Evolutionary conservation across 2,113 vertebrate genomes (phyloP).

Genomic region (Zosterops borbonicus): DNA sequence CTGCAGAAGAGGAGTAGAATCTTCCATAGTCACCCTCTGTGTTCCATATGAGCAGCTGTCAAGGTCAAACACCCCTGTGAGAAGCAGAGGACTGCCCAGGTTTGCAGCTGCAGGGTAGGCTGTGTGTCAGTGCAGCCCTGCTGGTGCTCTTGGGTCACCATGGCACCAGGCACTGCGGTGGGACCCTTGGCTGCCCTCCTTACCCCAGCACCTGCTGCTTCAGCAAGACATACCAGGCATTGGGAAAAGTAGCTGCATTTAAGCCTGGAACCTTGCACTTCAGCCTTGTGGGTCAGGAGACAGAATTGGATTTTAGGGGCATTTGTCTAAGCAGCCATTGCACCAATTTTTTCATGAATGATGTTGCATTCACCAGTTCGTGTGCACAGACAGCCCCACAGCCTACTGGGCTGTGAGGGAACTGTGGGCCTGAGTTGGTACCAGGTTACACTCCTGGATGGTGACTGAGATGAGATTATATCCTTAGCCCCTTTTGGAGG

Average conservation of each 20-base stretch:
- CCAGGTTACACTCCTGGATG: neutral
- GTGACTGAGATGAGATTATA: neutral
- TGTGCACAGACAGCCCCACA: rapidly evolving
- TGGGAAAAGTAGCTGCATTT: neutral
- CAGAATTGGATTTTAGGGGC: neutral
- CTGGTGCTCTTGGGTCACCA: neutral
- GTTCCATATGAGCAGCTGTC: neutral
- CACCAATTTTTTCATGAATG: neutral
- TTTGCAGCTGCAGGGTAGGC: neutral
- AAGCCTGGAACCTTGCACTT: neutral
- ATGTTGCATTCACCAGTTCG: neutral
- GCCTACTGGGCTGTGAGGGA: rapidly evolving
- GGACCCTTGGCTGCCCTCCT: neutral
- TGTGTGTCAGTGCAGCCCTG: neutral
- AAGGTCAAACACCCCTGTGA: neutral
- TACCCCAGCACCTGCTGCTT: rapidly evolving
- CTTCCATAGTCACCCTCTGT: neutral
- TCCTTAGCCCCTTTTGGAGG: neutral
- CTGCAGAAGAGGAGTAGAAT: neutral
- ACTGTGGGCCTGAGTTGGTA: rapidly evolving
- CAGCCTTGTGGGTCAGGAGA: neutral
- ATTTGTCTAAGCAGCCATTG: neutral
- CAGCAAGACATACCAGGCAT: rapidly evolving
- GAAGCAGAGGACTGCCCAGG: neutral
- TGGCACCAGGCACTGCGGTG: rapidly evolving